These are phyloP conservation scores for Drosophila eugracilis DNA, from an alignment of 1,140 invertebrate genomes.

Conservation along the genomic window DNA sequence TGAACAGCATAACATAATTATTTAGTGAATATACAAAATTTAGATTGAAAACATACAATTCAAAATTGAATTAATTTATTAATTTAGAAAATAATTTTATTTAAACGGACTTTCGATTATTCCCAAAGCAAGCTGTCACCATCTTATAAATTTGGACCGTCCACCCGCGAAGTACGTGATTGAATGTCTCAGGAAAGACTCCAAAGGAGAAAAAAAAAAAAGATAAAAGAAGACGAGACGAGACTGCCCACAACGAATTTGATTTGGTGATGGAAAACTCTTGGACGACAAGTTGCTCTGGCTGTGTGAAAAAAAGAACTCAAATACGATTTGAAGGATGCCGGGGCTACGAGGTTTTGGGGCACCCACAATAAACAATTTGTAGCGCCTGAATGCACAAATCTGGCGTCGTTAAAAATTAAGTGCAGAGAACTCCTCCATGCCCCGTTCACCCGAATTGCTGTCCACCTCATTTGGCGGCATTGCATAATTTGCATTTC, in stretches of 20 bases:
- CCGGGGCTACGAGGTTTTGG: slow-evolving; percentile 13
- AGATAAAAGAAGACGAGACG: slow-evolving; percentile 21
- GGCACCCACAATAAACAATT: slow-evolving; percentile 79
- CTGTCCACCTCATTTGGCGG: slow-evolving; percentile 35
- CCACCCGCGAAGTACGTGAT: slow-evolving; percentile 4
- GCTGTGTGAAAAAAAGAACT: neutral
- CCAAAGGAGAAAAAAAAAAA: neutral
- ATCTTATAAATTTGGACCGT: neutral
- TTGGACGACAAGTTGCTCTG: slow-evolving; percentile 17
- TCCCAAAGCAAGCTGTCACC: neutral
- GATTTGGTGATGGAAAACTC: slow-evolving; percentile 66
- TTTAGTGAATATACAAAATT: too few relatives aligned
- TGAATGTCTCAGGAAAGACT: slow-evolving; percentile 10
- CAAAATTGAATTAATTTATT: too few relatives aligned
- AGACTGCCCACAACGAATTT: slow-evolving; percentile 74
- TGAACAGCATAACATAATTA: too few relatives aligned
- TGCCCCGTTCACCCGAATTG: neutral
- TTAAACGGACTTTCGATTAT: too few relatives aligned
- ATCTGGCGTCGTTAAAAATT: slow-evolving; percentile 80
- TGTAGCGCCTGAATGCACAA: slow-evolving; percentile 82
- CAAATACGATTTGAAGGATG: slow-evolving; percentile 8
- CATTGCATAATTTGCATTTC: slow-evolving; percentile 83
- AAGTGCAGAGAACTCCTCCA: slow-evolving; percentile 47
- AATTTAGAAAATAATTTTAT: too few relatives aligned
- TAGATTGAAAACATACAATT: too few relatives aligned